Evolutionary conservation across 2,797 vertebrate species (phyloP), one percentile per base, ranked within the genome.

Genomic region (Coracias cyanogaster): DNA sequence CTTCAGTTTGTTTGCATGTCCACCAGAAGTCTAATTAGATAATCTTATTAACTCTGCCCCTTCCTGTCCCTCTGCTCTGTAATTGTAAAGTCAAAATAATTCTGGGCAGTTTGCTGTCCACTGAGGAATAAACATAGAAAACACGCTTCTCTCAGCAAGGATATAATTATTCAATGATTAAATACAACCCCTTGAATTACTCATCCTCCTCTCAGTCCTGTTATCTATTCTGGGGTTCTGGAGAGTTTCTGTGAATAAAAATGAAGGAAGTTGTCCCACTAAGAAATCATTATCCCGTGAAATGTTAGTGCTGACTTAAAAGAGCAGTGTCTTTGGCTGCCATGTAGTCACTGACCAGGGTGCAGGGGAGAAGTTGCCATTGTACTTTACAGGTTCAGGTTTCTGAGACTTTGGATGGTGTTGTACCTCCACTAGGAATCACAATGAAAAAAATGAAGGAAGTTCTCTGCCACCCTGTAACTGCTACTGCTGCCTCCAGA

Each of bases 141-240:
- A 62, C 54, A 58, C 49, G 70, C 62, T 86, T 86, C 82, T 78
- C 58, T 78, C 52, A 90, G 82, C 26, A 93, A 79, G 58, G 80
- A 83, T 78, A 61, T 83, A 58, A 33, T 77, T 83, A 78, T 78
- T 93, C 72, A 41, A 65, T 62, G 61, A 88, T 70, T 78, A 81
- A 88, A 90, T 62, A 90, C 92, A 91, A 66, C 92, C 84, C 93
- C 78, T 84, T 72, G 82, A 69, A 58, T 95, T 91, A 95, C 94
- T 94, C 94, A 92, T 86, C 79, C 57, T 93, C 78, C 52, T 86
- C 58, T 79, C 78, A 88, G 39, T 67, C 71, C 80, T 92, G 66
- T 54, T 54, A 12, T 79, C 80, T 96, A 51, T 91, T 91, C 58
- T 79, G 62, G 54, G 33, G 0, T 54, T 90, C 80, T 54, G 20